Evolutionary conservation across 2,797 vertebrate species (phyloP).

Genomic region (Australoheros facetus): DNA sequence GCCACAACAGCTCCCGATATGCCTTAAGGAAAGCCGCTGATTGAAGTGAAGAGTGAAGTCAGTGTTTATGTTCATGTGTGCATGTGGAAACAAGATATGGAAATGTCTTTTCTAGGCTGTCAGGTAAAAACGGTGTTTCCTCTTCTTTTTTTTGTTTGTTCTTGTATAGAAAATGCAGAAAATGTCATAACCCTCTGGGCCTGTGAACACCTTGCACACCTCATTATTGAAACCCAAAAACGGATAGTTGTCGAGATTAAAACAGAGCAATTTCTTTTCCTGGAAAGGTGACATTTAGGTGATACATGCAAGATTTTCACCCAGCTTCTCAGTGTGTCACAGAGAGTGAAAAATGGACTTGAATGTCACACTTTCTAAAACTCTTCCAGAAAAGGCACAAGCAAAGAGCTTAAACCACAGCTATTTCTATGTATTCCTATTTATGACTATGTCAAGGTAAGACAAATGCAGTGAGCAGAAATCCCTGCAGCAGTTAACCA

Average conservation of each 20-base stretch:
- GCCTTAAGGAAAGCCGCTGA: slow-evolving; percentile 17
- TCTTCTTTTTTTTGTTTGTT: not conserved
- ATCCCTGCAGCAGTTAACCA: not conserved
- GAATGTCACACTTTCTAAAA: slow-evolving; percentile 44
- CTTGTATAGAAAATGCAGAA: not conserved
- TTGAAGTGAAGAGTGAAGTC: slow-evolving; percentile 16
- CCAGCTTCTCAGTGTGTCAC: slow-evolving; percentile 5
- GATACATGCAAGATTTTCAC: not conserved
- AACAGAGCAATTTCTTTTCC: slow-evolving; percentile 21
- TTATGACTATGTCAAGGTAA: not conserved
- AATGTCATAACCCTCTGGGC: not conserved
- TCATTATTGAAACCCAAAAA: slow-evolving; percentile 18
- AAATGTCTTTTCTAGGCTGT: not conserved
- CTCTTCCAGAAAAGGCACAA: not conserved
- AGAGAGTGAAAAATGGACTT: slow-evolving; percentile 22
- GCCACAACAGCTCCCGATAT: not conserved
- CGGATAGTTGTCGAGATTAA: slow-evolving; percentile 12
- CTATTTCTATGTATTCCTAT: not conserved
- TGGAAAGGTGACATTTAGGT: slow-evolving; percentile 38
- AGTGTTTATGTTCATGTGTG: slow-evolving; percentile 1
- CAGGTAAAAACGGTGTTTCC: not conserved
- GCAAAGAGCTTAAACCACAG: not conserved
- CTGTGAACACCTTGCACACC: not conserved
- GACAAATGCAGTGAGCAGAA: not conserved
- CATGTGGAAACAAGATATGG: not conserved